These are phyloP conservation scores for Drosophila carrolli DNA, from an alignment of 1,140 invertebrate genomes.

Conservation along the genomic window DNA sequence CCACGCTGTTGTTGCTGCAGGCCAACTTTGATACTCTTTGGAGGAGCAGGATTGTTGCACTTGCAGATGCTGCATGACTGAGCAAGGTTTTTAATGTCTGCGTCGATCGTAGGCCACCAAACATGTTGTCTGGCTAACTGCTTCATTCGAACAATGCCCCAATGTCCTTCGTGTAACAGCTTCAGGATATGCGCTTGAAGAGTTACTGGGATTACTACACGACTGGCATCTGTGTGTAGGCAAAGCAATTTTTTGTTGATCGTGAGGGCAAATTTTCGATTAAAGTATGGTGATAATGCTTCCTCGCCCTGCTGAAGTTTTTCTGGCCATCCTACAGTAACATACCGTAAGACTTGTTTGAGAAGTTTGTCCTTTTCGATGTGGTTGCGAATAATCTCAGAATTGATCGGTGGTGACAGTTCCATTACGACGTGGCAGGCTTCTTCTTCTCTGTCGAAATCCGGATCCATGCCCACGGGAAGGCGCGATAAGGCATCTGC, in stretches of 20 bases:
- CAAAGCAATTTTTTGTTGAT: background rate
- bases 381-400: background rate
- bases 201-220: background rate
- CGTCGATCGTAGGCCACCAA: background rate
- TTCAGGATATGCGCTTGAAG: background rate
- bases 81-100: background rate
- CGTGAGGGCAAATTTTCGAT: background rate
- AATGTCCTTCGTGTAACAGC: background rate
- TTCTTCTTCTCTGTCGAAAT: conserved; percentile 4
- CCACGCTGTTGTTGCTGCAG: conserved; percentile 17
- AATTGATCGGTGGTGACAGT: background rate
- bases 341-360: background rate
- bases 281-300: no score
- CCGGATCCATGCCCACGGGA: background rate
- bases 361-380: background rate
- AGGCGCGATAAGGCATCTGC: conserved; percentile 7
- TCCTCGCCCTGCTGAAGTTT: background rate
- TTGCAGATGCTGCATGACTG: conserved; percentile 18
- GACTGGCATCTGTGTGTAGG: background rate
- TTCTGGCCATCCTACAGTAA: background rate
- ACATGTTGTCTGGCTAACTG: background rate
- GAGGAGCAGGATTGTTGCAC: conserved; percentile 3
- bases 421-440: background rate
- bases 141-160: background rate
- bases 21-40: conserved; percentile 16